Conservation (phyloP, 1,140 invertebrate species). For the Drosophila erecta region DNA sequence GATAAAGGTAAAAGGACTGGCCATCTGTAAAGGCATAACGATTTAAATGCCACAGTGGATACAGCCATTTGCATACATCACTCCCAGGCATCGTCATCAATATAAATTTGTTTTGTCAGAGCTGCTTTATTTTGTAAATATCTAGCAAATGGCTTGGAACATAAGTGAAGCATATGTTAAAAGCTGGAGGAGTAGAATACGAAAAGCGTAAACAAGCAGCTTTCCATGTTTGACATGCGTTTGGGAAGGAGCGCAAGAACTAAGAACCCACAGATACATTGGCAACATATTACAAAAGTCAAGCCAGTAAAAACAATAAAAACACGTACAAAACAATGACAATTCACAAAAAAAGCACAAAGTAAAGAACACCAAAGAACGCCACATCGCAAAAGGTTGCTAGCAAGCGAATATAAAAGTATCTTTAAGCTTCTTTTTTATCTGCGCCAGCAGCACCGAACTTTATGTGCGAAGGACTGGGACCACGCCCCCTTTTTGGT, state of each 20-base stretch:
- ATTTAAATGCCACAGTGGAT: not conserved
- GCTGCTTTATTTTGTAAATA: conserved; percentile 54
- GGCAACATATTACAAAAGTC: conserved; percentile 49
- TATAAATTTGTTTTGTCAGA: conserved; percentile 61
- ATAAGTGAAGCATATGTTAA: conserved; percentile 70
- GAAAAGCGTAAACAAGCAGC: conserved; percentile 40
- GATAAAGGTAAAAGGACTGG: not conserved
- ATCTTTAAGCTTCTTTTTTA: conserved; percentile 40
- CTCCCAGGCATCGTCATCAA: conserved; percentile 51
- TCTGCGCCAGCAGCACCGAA: conserved; percentile 11
- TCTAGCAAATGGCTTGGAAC: conserved; percentile 48
- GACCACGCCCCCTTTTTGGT: conserved; percentile 8
- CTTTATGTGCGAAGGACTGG: conserved; percentile 37
- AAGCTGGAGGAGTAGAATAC: conserved; percentile 18
- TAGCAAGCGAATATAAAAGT: conserved; percentile 53
- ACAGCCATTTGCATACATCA: not conserved
- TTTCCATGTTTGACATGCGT: conserved; percentile 52
- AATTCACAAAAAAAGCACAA: conserved; percentile 24
- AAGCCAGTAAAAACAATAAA: conserved; percentile 27
- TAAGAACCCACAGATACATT: conserved; percentile 40
- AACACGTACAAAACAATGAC: conserved; percentile 50
- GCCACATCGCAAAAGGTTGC: conserved; percentile 14
- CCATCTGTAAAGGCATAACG: not conserved
- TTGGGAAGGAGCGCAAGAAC: conserved; percentile 8
- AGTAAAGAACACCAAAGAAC: not conserved